Conservation (phyloP, 2,113 vertebrate species). For the Dipodomys stephensi region DNA sequence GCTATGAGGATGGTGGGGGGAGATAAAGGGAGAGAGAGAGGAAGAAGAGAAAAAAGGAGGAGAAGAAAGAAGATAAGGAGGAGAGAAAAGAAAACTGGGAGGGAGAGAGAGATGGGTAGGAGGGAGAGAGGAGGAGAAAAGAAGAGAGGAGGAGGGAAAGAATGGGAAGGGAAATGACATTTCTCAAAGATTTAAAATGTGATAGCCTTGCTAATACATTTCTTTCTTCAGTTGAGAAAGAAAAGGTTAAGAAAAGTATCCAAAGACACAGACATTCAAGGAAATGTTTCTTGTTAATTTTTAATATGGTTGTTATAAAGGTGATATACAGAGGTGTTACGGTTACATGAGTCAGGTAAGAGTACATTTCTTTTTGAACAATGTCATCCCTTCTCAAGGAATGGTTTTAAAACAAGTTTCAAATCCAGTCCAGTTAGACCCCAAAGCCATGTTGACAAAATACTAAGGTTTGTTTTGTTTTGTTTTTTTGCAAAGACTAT, state of each 20-base stretch:
- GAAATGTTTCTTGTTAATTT: neutral
- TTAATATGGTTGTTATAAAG: no score
- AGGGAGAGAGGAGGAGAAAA: neutral
- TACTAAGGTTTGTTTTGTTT: neutral
- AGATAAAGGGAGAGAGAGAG: no score
- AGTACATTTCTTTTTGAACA: no score
- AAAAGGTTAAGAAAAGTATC: neutral
- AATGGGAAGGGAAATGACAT: neutral
- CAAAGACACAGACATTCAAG: neutral
- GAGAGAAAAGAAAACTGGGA: no score
- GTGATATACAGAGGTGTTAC: no score
- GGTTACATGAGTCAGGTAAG: no score
- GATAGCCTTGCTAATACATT: neutral
- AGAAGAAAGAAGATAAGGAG: accelerated
- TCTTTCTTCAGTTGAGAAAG: neutral
- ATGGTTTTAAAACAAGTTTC: neutral
- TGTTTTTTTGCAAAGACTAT: neutral
- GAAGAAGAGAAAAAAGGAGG: no score
- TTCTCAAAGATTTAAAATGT: neutral
- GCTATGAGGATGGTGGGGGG: neutral
- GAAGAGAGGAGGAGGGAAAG: no score
- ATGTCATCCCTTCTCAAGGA: no score
- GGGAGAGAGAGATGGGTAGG: no score
- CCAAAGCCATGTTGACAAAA: neutral
- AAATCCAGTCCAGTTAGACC: neutral